Evolutionary conservation across 2,797 vertebrate genomes (phyloP), one percentile per base, ranked within the genome.

Genomic region (Alca torda): DNA sequence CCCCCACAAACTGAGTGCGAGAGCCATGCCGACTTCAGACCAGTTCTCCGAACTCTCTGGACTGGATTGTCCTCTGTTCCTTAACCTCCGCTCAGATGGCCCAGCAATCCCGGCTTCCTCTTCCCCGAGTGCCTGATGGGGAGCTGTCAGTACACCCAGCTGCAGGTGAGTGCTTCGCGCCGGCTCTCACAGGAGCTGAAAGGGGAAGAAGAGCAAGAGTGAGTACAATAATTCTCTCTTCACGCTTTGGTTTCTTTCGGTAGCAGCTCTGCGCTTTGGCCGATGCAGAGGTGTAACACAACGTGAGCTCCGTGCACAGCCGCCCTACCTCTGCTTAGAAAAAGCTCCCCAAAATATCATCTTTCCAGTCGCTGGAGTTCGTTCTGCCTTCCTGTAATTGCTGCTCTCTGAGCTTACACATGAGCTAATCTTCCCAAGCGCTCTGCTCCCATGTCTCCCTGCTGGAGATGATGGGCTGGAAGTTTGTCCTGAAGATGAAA

Each of bases 61-160:
- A 3, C 17, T n/a, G 59, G 37, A 33, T 87, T 50, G 18, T 73
- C 28, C 28, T 56, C 18, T 37, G 10, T 90, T 98, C 97, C 98
- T 98, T 98, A 98, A 96, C 95, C 35, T 84, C 15, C 4, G 13
- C 83, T 90, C 97, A 99, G 99, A 45, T 99, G 99, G 99, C 99
- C 99, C 89, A 99, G 98, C 96, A 99, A 99, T 95, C 98, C 99
- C 5, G 97, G 98, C 43, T 99, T 99, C 95, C 98, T 99, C 77
- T 99, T 99, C 93, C 98, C 99, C 0, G 99, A 99, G 97, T 99
- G 99, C 97, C 98, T 99, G 96, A 99, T 99, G 99, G 98, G 98
- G 41, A 99, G 98, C 97, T 99, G 99, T 93, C 99, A 99, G 98
- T 99, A 99, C 95, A 98, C 98, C 33, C 99, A 99, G 88, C 97